Base-by-base conservation (phyloP, 2,888 invertebrate genomes). In the Melolontha melolontha region DNA sequence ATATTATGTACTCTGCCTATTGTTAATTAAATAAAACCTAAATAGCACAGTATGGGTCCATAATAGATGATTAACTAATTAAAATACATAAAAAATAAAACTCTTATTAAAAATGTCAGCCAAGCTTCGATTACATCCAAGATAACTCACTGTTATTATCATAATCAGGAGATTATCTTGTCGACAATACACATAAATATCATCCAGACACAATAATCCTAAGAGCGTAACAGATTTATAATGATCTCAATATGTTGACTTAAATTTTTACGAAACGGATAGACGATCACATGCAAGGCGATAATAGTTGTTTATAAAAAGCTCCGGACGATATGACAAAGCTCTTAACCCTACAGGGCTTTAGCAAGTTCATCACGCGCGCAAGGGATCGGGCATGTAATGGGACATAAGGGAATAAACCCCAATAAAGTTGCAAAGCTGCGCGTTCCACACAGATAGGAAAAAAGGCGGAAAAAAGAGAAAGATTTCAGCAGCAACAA, bases 381-480 rank as follows among this genome's bases (percentile, higher is more conserved):
- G 70, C 67, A 69, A 66, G 73, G 72, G 73, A 67, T 62, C 69
- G 59, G 16, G 63, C 66, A 66, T 69, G 65, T 80, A 79, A 80
- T 79, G 75, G 79, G 75, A 74, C 79, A 73, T 73, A 73, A 68
- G 80, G 80, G 80, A 80, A 79, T 79, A 75, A 73, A 73, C 79
- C 79, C 79, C 73, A 79, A 78, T 79, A 79, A 79, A 79, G 78
- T 72, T 78, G 75, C 74, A 78, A 79, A 79, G 78, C 79, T 78
- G 75, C 66, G 75, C 74, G 65, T 73, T 74, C 75, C 75, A 73
- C 74, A 73, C 70, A 69, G 68, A 76, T 1, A 1, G 4, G 4
- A 76, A 78, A 66, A 66, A 66, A 66, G 39, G 51, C 51, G 42
- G 76, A 51, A 51, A 51, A 27, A 12, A 51, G 29, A 29, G 51